phyloP scores from a whole-genome alignment of 2,113 vertebrate species.

The Dicentrarchus labrax region DNA sequence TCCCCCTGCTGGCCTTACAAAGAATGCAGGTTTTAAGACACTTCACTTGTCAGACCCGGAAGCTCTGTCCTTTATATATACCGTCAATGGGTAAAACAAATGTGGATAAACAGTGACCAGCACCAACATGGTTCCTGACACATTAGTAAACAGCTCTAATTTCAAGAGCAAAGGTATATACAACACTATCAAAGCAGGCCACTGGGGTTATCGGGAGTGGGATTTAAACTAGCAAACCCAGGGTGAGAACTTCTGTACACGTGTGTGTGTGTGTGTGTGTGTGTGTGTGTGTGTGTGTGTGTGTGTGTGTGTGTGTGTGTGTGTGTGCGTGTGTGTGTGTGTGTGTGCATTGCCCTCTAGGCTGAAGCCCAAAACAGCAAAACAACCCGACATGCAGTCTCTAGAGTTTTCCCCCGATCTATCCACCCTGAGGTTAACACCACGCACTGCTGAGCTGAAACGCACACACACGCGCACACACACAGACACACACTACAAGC shows the following conservation, averaged over 20 bases:
- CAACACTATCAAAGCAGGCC: neutral
- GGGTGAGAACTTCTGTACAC: too few relatives aligned
- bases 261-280: too few relatives aligned
- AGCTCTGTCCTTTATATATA: too few relatives aligned
- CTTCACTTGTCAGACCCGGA: too few relatives aligned
- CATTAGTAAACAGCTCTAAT: neutral
- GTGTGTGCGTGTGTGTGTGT: slow-evolving; percentile 35
- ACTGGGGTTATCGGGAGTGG: neutral
- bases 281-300: too few relatives aligned
- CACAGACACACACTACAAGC: slow-evolving; percentile 20
- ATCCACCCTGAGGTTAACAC: slow-evolving; percentile 49
- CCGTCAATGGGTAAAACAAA: too few relatives aligned
- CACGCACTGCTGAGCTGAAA: slow-evolving; percentile 40
- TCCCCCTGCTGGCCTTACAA: too few relatives aligned
- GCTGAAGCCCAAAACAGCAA: slow-evolving; percentile 46
- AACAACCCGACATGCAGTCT: slow-evolving; percentile 46
- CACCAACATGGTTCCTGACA: neutral
- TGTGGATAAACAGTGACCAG: too few relatives aligned
- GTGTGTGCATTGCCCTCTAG: slow-evolving; percentile 36
- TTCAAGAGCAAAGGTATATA: neutral
- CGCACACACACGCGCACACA: slow-evolving; percentile 44
- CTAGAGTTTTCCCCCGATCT: slow-evolving; percentile 52
- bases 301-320: slow-evolving; percentile 6
- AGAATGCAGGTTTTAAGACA: too few relatives aligned
- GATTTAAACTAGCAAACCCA: neutral